phyloP scores from a whole-genome alignment of 2,888 invertebrate species.

The Romanomermis culicivorax region DNA sequence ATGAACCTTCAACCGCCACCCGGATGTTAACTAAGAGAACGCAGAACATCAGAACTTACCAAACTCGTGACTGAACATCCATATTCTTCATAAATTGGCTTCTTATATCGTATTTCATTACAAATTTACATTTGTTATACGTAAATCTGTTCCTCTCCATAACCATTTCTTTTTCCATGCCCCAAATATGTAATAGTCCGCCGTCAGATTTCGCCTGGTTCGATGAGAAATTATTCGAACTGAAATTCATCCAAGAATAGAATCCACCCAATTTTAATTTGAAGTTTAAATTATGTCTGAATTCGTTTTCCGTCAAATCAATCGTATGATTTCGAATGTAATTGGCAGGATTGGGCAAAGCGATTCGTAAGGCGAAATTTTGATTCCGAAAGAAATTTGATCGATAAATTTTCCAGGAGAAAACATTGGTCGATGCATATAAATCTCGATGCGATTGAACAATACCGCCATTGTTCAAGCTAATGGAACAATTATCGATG shows the following conservation, averaged over 20 bases:
- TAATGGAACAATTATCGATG: conserved; percentile 60
- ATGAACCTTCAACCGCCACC: conserved; percentile 13
- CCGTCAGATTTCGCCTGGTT: conserved; percentile 50
- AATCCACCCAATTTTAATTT: conserved; percentile 70
- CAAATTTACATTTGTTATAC: conserved; percentile 24
- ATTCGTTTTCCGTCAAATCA: conserved; percentile 32
- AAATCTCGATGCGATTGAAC: conserved; percentile 50
- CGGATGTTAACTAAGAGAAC: too few species aligned
- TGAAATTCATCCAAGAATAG: conserved; percentile 66
- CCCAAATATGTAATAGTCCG: conserved; percentile 49
- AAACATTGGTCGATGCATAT: conserved; percentile 82
- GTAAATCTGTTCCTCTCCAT: conserved; percentile 38
- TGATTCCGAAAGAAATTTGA: conserved; percentile 39
- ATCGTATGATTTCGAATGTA: conserved; percentile 2
- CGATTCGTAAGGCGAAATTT: conserved; percentile 63
- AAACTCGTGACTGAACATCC: too few species aligned
- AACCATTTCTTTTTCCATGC: conserved; percentile 86
- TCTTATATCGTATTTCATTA: conserved; percentile 19
- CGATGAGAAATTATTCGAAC: conserved; percentile 57
- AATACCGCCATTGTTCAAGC: conserved; percentile 59
- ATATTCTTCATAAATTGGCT: too few species aligned
- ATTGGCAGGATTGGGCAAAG: conserved; percentile 33
- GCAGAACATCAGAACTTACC: too few species aligned
- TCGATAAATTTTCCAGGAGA: conserved; percentile 52
- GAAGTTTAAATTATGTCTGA: conserved; percentile 64